Evolutionary conservation across 2,888 invertebrate species (phyloP).

Genomic region (Crepidodera aurea): DNA sequence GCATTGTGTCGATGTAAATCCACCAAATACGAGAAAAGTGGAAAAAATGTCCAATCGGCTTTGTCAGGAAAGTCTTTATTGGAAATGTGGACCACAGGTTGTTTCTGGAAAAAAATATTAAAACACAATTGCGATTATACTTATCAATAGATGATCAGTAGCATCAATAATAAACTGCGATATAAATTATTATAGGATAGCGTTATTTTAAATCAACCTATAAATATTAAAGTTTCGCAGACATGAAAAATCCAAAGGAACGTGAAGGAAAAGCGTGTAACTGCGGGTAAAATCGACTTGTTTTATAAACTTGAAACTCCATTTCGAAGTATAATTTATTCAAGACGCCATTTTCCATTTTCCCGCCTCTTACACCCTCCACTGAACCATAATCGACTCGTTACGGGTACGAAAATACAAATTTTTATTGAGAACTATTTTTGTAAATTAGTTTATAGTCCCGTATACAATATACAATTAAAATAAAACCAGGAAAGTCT

Average conservation of each 20-base stretch:
- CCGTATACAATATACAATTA: too few species aligned
- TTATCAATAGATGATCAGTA: too few species aligned
- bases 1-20: conserved; percentile 61
- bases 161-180: too few species aligned
- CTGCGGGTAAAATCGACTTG: conserved; percentile 14
- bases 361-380: conserved; percentile 34
- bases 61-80: conserved; percentile 67
- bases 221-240: conserved; percentile 1
- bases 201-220: not conserved
- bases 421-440: too few species aligned
- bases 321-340: conserved; percentile 38
- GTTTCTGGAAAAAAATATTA: conserved; percentile 52
- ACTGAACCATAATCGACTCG: not conserved
- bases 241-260: conserved; percentile 17
- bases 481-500: too few species aligned
- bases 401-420: not conserved
- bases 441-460: too few species aligned
- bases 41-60: conserved; percentile 70
- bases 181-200: too few species aligned
- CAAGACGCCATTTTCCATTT: conserved; percentile 35
- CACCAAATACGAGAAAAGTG: conserved; percentile 64
- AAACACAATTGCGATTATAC: too few species aligned
- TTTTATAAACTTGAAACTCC: conserved; percentile 30
- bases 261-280: conserved; percentile 30
- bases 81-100: conserved; percentile 63